Evolutionary conservation across 1,140 invertebrate species (phyloP).

Genomic region (Harpegnathos saltator): DNA sequence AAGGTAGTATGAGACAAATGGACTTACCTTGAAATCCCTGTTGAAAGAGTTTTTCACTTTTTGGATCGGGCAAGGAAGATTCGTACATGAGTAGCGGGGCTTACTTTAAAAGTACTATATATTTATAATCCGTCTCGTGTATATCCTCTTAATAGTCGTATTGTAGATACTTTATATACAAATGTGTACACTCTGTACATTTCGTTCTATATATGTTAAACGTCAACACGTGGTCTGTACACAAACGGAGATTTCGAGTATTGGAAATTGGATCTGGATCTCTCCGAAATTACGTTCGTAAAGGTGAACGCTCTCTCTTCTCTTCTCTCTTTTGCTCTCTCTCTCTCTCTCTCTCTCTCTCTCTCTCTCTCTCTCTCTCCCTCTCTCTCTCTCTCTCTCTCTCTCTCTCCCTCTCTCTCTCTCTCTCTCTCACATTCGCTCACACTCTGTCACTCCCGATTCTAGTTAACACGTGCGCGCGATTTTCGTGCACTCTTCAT

Average conservation of each 20-base stretch:
- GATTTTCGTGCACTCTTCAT: slow-evolving; percentile 10
- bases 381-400: slow-evolving; percentile 1
- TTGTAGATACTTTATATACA: slow-evolving; percentile 78
- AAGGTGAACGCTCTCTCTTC: not conserved
- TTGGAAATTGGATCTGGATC: slow-evolving; percentile 52
- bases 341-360: not conserved
- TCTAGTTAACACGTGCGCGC: slow-evolving; percentile 12
- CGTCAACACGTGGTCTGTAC: slow-evolving; percentile 75
- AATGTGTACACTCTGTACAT: slow-evolving; percentile 81
- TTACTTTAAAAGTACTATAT: slow-evolving; percentile 77
- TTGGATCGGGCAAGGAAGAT: not conserved
- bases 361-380: not conserved
- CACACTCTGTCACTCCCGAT: slow-evolving; percentile 34
- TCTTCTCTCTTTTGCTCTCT: not conserved
- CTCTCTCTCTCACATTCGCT: not conserved
- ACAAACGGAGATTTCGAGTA: slow-evolving; percentile 71
- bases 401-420: not conserved
- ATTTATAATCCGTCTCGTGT: slow-evolving; percentile 70
- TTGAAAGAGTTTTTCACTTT: not conserved
- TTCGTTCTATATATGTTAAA: slow-evolving; percentile 66
- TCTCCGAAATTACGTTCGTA: slow-evolving; percentile 10
- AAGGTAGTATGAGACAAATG: not conserved
- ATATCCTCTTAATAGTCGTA: slow-evolving; percentile 58
- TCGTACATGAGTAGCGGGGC: not conserved
- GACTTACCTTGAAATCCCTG: slow-evolving; percentile 26